Base-by-base conservation (phyloP, 2,113 vertebrate genomes). In the Oncorhynchus masou region DNA sequence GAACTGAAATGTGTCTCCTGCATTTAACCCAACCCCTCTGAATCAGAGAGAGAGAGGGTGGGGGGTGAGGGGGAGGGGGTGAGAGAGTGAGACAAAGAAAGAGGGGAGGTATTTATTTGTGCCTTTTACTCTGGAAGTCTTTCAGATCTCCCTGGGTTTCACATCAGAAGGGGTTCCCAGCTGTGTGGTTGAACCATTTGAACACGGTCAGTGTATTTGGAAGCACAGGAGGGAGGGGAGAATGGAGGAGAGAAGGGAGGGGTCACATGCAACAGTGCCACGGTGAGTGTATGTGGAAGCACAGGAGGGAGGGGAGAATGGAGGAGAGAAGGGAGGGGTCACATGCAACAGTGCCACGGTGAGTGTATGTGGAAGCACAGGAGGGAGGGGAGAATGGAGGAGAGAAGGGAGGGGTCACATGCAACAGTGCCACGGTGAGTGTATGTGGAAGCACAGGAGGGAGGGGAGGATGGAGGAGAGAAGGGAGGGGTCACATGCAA, bases 31-130 rank as follows among this genome's bases (percentile, higher is more conserved):
- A 45, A 45, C 39, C 9, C 0, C 39, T 45, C 39, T 45, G 39
- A 45, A 45, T 45, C 39, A 34, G 31, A 34, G 20, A 45, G 39
- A 45, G 39, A 39, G 34, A 39, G 60, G n/a, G 60, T n/a, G 60
- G 9, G 22, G 19, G 60, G 25, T 1, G 22, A 64, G 60, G 7
- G 16, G n/a, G 4, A 6, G 31, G 2, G 74, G 20, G 84, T 78
- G 81, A 67, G 74, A 69, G 39, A 19, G 24, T 49, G 82, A 27
- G 66, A 74, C 15, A 59, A 6, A 75, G 54, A 59, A n/a, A 39
- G 34, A 39, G 34, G 8, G 39, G 31, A 34, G 31, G 5, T 34
- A 45, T 45, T 12, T 45, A 9, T 11, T 11, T 45, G 9, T 45
- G 39, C 39, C 39, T 45, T 45, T 45, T 45, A 9, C 39, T 11